Conservation (phyloP, 2,113 vertebrate genomes). For the Laticauda laticaudata region DNA sequence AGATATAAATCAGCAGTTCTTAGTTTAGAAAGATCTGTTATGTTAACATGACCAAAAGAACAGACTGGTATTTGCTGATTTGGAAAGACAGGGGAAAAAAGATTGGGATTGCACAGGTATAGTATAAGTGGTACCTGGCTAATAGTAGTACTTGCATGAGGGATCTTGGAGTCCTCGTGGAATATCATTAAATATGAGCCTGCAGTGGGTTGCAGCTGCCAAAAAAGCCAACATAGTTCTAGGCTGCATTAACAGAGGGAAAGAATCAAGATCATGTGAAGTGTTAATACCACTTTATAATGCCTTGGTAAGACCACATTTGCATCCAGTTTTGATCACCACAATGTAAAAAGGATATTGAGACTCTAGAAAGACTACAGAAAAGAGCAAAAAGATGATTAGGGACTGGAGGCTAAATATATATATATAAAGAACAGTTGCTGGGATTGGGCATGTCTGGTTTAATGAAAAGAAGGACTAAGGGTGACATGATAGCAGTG, state of each 20-base stretch:
- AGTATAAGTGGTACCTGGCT: neutral
- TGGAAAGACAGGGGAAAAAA: neutral
- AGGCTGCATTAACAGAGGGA: neutral
- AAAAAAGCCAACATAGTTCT: neutral
- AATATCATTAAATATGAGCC: neutral
- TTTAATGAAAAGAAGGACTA: no score
- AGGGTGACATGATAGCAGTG: no score
- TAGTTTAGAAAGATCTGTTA: neutral
- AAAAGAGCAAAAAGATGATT: neutral
- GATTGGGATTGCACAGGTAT: neutral
- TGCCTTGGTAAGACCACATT: neutral
- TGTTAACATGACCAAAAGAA: neutral
- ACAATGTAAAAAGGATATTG: neutral
- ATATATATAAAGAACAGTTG: no score
- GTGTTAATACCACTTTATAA: neutral
- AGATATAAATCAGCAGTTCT: neutral
- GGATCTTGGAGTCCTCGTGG: neutral
- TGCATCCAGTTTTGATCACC: neutral
- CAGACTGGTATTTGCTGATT: neutral
- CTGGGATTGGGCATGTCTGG: no score
- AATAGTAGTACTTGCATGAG: neutral
- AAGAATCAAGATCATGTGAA: neutral
- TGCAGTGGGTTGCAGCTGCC: neutral
- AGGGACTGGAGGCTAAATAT: no score
- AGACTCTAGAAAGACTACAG: neutral